Percentiles rank a stretch among this genome's conserved stretches.
Conservation (phyloP, 2,113 vertebrate species). For the Chaetops frenatus region DNA sequence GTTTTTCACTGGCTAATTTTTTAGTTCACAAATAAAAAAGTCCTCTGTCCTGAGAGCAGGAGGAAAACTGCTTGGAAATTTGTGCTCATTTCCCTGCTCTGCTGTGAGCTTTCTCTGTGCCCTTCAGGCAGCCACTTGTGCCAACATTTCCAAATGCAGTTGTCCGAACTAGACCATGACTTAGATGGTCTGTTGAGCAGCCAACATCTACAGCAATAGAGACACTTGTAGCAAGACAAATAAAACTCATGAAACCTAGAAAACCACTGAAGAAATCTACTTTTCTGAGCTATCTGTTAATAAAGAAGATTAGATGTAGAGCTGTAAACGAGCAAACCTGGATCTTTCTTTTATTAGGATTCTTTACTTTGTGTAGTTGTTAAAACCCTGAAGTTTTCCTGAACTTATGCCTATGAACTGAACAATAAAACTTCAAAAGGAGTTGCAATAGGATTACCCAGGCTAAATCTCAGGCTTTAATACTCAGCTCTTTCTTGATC, state of each 20-base stretch:
- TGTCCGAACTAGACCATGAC: background rate
- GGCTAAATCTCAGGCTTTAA: background rate
- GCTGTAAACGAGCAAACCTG: background rate
- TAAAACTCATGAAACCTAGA: background rate
- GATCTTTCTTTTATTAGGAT: background rate
- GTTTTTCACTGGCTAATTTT: background rate
- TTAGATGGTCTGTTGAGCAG: background rate
- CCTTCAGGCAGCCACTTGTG: background rate
- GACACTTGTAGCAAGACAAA: background rate
- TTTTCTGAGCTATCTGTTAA: background rate
- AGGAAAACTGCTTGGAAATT: background rate
- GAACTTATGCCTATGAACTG: background rate
- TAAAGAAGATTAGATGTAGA: background rate
- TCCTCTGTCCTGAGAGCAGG: background rate
- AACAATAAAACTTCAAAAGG: background rate
- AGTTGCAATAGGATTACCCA: slow-evolving; percentile 8
- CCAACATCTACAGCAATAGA: background rate
- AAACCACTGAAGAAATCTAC: background rate
- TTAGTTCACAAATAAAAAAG: background rate
- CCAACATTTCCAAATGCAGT: background rate
- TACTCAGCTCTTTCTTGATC: background rate
- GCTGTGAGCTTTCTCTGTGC: background rate
- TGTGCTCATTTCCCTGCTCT: background rate
- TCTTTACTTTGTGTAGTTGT: background rate
- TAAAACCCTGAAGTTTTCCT: background rate